Evolutionary conservation across 2,113 vertebrate genomes (phyloP).

Genomic region (Vidua chalybeata): DNA sequence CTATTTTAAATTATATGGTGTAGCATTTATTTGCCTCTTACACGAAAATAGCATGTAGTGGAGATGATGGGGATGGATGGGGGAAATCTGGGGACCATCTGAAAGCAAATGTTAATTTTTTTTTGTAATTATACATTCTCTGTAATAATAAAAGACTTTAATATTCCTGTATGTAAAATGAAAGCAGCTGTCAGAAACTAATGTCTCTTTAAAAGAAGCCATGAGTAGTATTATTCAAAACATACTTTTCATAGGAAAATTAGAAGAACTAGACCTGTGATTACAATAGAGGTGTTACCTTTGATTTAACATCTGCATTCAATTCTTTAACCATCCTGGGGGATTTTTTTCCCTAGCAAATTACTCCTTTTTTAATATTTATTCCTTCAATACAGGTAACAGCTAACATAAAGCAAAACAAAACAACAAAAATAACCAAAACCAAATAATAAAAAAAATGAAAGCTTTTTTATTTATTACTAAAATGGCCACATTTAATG

Average conservation of each 20-base stretch:
- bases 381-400: neutral
- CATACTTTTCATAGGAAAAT: neutral
- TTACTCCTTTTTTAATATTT: neutral
- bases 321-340: neutral
- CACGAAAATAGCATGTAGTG: neutral
- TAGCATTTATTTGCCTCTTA: neutral
- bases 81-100: neutral
- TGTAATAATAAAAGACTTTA: neutral
- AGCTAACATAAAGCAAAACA: neutral
- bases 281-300: neutral
- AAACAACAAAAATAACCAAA: neutral
- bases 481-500: neutral
- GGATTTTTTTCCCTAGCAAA: neutral
- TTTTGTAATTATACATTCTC: neutral
- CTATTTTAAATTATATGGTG: neutral
- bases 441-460: neutral
- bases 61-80: neutral
- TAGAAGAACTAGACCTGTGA: neutral
- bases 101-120: neutral
- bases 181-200: slow-evolving; percentile 14
- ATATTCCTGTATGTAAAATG: neutral
- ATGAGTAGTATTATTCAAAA: neutral
- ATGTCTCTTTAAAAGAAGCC: neutral
- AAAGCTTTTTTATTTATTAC: neutral
- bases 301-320: neutral